These are phyloP conservation scores for Rhinoderma darwinii DNA, from an alignment of 2,113 vertebrate genomes.

Conservation along the genomic window DNA sequence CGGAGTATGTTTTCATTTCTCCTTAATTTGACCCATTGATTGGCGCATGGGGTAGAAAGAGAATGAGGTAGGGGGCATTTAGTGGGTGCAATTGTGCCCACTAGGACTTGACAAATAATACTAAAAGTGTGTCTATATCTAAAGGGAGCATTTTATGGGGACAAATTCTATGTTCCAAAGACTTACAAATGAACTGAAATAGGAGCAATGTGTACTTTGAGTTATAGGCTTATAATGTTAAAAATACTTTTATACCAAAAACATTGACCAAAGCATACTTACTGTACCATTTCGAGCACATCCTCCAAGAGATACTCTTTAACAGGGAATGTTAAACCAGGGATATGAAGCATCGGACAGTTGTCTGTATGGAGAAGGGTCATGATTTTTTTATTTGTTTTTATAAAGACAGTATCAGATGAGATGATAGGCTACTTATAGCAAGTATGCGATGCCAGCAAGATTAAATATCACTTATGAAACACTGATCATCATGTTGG, in stretches of 20 bases:
- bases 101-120: too few relatives aligned
- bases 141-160: too few relatives aligned
- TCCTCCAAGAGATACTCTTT: conserved; percentile 92
- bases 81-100: too few relatives aligned
- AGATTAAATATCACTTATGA: too few relatives aligned
- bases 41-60: too few relatives aligned
- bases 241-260: background rate
- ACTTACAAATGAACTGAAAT: background rate
- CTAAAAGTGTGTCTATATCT: too few relatives aligned
- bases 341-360: conserved; percentile 94
- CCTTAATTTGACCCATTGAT: too few relatives aligned
- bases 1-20: too few relatives aligned
- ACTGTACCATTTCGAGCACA: conserved; percentile 89
- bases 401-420: background rate
- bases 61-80: too few relatives aligned
- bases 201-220: background rate
- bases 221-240: background rate
- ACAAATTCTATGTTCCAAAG: too few relatives aligned
- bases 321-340: conserved; percentile 94
- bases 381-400: background rate
- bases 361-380: conserved; percentile 70
- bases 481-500: too few relatives aligned
- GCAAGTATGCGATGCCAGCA: too few relatives aligned
- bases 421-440: background rate
- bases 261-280: conserved; percentile 41